Base-by-base conservation (phyloP, 2,797 vertebrate species). In the Pseudomugil gertrudae region DNA sequence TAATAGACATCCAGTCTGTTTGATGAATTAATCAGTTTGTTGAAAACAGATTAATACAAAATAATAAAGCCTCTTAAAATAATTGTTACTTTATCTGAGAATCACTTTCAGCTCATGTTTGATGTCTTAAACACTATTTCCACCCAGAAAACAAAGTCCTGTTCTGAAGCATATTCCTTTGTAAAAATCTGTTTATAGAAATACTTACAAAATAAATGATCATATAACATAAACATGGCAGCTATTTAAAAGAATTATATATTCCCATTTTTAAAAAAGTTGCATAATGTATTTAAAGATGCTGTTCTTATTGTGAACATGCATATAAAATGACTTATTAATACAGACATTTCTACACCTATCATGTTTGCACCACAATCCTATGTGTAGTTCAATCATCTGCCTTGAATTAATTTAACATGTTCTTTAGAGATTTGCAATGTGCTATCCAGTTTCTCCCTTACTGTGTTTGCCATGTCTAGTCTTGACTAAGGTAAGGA, bases 401-500 rank as follows among this genome's bases (percentile, higher is more conserved):
- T 63, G 17, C 33, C 33, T 27, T 40, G 24, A 63, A 19, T 53
- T 27, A 53, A 40, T 13, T 15, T 26, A 10, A 38, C 7, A 60
- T 64, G 5, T 64, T 57, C 54, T 38, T 17, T 26, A 57, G 26
- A 60, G 36, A 72, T 57, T 4, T 64, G 55, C 43, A 64, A 56
- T 56, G 53, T 24, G 43, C 27, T 66, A 56, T 45, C 53, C 1
- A 24, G 43, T 9, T 2, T 13, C n/a, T 15, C 17, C 69, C 81
- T 69, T 33, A 48, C 59, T 40, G 5, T 36, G 21, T 59, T 17
- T 21, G 7, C 38, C 11, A 27, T 36, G 21, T 47, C 10, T 33
- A 19, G 13, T 24, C 11, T 50, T 1, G 0, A 38, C 14, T 53
- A n/a, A 50, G 33, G 58, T 32, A 40, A 19, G 2, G 38, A 40